Conservation (phyloP, 2,888 invertebrate species). For the Cetonia aurata region DNA sequence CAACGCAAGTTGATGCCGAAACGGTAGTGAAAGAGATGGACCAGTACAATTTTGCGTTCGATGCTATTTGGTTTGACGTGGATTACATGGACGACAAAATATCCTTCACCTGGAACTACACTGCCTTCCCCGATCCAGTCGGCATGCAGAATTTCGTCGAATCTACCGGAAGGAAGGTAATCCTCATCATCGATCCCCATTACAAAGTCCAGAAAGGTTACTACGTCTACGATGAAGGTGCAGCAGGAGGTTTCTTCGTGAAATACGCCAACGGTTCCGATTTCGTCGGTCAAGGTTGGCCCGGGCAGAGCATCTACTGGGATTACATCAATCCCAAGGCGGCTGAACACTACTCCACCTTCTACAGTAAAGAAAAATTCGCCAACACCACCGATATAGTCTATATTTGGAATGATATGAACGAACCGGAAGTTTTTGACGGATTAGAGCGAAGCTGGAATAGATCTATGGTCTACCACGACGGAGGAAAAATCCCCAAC, state of each 20-base stretch:
- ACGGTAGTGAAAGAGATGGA: conserved; percentile 88
- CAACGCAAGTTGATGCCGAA: conserved; percentile 91
- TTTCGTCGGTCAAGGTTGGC: conserved; percentile 83
- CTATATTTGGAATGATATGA: conserved; percentile 99
- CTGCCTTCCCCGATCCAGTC: conserved; percentile 85
- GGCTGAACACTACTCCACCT: conserved; percentile 80
- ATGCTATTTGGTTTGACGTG: conserved; percentile 97
- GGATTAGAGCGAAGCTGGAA: conserved; percentile 97
- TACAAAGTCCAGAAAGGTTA: conserved; percentile 91
- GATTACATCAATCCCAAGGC: conserved; percentile 93
- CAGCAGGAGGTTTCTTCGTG: conserved; percentile 82
- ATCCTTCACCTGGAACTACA: conserved; percentile 96
- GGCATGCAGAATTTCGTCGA: conserved; percentile 87
- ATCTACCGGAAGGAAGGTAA: conserved; percentile 81
- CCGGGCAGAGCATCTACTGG: conserved; percentile 91
- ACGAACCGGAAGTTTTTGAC: conserved; percentile 97
- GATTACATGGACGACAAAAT: conserved; percentile 96
- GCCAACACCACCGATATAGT: conserved; percentile 75
- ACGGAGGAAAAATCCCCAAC: conserved; percentile 79
- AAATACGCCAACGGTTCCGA: conserved; percentile 87
- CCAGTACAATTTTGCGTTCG: conserved; percentile 89
- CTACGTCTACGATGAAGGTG: conserved; percentile 87
- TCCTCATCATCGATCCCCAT: conserved; percentile 95
- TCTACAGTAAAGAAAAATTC: conserved; percentile 77
- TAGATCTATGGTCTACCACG: conserved; percentile 85